Evolutionary conservation across 1,140 invertebrate genomes (phyloP).

Genomic region (Drosophila gunungcola): DNA sequence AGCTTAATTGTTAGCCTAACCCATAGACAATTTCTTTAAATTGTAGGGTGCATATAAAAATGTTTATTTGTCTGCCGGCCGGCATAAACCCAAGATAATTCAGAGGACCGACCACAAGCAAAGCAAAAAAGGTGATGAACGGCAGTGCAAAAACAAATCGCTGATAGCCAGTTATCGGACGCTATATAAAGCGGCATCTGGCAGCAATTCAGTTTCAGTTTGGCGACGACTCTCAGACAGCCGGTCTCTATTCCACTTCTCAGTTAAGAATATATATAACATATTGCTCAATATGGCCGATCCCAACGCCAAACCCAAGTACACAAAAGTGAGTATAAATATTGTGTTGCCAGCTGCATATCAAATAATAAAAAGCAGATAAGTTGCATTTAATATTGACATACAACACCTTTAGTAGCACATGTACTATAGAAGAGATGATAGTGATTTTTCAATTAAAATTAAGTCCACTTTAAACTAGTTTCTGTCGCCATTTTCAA

Average conservation of each 20-base stretch:
- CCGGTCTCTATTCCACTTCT: conserved; percentile 18
- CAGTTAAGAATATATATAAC: not conserved
- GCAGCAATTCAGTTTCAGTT: conserved; percentile 51
- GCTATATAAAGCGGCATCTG: conserved; percentile 57
- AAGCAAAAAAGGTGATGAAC: conserved; percentile 38
- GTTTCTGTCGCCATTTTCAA: conserved; percentile 49
- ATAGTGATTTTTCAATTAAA: not conserved
- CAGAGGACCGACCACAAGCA: conserved; percentile 13
- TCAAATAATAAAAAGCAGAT: not conserved
- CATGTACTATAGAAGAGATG: no score
- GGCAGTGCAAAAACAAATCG: conserved; percentile 27
- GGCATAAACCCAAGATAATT: conserved; percentile 38
- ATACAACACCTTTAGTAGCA: no score
- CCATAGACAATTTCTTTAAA: not conserved
- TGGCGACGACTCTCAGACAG: conserved; percentile 27
- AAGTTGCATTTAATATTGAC: not conserved
- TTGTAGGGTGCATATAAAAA: conserved; percentile 17
- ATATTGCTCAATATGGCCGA: conserved; percentile 69
- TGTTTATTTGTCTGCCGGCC: conserved; percentile 48
- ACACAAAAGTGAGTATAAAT: conserved; percentile 74
- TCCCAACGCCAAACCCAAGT: conserved; percentile 73
- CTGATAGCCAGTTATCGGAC: conserved; percentile 45
- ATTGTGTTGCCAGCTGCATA: conserved; percentile 25
- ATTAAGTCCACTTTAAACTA: conserved; percentile 15
- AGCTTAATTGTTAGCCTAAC: not conserved